These are phyloP conservation scores for Eriocheir sinensis DNA, from an alignment of 1,140 invertebrate genomes.

Conservation along the genomic window DNA sequence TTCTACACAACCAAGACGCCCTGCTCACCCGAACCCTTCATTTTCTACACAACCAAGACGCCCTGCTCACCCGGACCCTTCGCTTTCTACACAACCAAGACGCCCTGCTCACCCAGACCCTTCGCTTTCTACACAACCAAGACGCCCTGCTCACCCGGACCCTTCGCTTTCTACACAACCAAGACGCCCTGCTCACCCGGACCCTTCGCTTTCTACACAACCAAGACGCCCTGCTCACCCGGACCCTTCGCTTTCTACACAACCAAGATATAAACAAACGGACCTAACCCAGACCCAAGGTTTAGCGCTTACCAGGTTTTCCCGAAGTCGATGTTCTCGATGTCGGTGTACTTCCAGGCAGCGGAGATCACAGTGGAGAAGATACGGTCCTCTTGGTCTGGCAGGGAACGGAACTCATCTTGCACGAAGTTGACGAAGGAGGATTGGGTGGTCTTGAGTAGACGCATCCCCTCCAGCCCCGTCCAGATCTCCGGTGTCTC, in stretches of 20 bases:
- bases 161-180: too few species aligned
- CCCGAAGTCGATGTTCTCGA: constrained; percentile 86
- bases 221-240: background rate
- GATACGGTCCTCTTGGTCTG: constrained; percentile 88
- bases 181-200: too few species aligned
- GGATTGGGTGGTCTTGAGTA: constrained; percentile 90
- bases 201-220: too few species aligned
- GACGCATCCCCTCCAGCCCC: constrained; percentile 85
- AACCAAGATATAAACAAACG: background rate
- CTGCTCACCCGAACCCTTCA: too few species aligned
- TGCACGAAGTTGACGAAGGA: constrained; percentile 89
- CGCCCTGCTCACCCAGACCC: too few species aligned
- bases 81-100: too few species aligned
- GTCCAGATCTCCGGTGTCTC: constrained; percentile 64
- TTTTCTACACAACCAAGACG: too few species aligned
- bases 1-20: too few species aligned
- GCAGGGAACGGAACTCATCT: constrained; percentile 88
- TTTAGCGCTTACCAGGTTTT: constrained; percentile 70
- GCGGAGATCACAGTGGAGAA: constrained; percentile 88
- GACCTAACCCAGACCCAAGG: background rate
- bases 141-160: too few species aligned
- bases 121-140: too few species aligned
- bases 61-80: too few species aligned
- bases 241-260: background rate
- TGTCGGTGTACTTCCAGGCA: constrained; percentile 87